phyloP scores from a whole-genome alignment of 2,888 invertebrate species.

The Argynnis bischoffii region DNA sequence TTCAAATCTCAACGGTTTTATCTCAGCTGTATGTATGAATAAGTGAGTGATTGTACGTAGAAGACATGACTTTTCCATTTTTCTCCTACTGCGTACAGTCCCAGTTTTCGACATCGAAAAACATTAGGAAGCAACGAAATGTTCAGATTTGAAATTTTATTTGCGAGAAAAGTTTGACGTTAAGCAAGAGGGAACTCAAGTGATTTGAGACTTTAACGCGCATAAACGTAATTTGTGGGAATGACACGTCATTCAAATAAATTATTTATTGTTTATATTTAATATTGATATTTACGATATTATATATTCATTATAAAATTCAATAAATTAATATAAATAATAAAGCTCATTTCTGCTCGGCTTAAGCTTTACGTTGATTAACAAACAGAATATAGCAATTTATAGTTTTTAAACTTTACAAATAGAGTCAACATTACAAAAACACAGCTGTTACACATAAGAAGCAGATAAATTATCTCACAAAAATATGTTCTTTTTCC shows the following conservation, averaged over 20 bases:
- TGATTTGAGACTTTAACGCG: constrained; percentile 53
- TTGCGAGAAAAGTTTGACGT: constrained; percentile 49
- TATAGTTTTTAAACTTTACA: too few relatives aligned
- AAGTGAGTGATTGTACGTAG: constrained; percentile 33
- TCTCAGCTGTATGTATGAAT: constrained; percentile 31
- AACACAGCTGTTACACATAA: too few relatives aligned
- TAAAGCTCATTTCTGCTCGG: neutral
- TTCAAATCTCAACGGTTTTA: constrained; percentile 12
- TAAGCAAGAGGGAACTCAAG: constrained; percentile 39
- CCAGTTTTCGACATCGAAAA: constrained; percentile 43
- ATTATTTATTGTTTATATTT: constrained; percentile 31
- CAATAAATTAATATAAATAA: neutral
- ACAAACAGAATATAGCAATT: too few relatives aligned
- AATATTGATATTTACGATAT: constrained; percentile 36
- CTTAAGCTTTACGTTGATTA: too few relatives aligned
- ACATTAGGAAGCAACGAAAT: constrained; percentile 54
- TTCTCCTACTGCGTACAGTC: constrained; percentile 47
- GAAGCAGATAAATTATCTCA: too few relatives aligned
- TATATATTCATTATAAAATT: constrained; percentile 29
- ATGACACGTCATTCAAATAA: constrained; percentile 46
- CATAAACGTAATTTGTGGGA: constrained; percentile 62
- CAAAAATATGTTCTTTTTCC: too few relatives aligned
- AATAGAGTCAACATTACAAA: too few relatives aligned
- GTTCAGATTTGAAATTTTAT: constrained; percentile 59
- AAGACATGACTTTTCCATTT: constrained; percentile 70